phyloP scores from a whole-genome alignment of 2,888 invertebrate species.

The Ophion ventricosus region DNA sequence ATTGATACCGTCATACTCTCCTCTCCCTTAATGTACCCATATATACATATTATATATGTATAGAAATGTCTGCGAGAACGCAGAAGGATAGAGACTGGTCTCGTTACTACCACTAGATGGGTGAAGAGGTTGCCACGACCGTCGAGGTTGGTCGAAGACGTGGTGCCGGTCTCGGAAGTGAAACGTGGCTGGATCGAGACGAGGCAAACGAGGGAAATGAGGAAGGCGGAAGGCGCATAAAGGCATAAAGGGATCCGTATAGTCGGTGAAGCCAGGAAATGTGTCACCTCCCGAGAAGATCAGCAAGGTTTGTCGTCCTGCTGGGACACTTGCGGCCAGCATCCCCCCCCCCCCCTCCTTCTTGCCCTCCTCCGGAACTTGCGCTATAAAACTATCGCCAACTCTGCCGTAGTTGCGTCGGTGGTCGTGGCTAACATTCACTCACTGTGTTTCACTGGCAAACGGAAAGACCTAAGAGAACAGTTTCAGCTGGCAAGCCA shows the following conservation, averaged over 20 bases:
- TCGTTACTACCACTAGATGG: conserved; percentile 7
- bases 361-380: conserved; percentile 63
- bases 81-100: not conserved
- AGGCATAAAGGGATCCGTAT: conserved; percentile 63
- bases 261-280: conserved; percentile 72
- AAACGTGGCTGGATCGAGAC: conserved; percentile 11
- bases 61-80: not conserved
- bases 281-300: conserved; percentile 72
- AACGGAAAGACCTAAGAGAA: not conserved
- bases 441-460: not conserved
- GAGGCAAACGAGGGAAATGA: conserved; percentile 30
- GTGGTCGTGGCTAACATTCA: conserved; percentile 27
- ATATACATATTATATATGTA: too few relatives aligned
- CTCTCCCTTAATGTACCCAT: too few relatives aligned
- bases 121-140: not conserved
- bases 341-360: not conserved
- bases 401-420: conserved; percentile 63
- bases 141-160: not conserved
- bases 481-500: not conserved
- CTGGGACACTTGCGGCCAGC: conserved; percentile 70
- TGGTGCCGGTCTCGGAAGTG: not conserved
- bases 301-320: conserved; percentile 70
- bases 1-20: too few relatives aligned
- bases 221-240: conserved; percentile 22
- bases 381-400: conserved; percentile 72